Evolutionary conservation across 2,888 invertebrate genomes (phyloP).

Genomic region (Fragum whitleyi): DNA sequence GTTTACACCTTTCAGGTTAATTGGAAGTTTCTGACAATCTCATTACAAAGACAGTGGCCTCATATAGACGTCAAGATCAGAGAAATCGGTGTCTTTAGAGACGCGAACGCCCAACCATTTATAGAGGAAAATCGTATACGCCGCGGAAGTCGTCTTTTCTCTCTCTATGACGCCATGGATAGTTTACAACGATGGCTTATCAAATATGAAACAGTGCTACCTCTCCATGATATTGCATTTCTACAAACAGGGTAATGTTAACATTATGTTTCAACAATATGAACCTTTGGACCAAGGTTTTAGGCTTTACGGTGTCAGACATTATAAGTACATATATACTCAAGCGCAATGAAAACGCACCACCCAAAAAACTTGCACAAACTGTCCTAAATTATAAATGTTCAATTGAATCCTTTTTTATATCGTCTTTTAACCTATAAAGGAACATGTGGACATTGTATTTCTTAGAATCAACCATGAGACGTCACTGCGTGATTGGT

Average conservation of each 20-base stretch:
- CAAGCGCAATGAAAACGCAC: no score
- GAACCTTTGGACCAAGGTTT: no score
- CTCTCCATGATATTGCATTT: slow-evolving; percentile 73
- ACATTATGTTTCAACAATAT: background rate
- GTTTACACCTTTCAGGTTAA: slow-evolving; percentile 68
- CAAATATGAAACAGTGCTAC: slow-evolving; percentile 69
- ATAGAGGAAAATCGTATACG: slow-evolving; percentile 76
- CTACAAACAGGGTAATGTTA: slow-evolving; percentile 74
- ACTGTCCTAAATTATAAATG: no score
- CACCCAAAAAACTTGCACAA: no score
- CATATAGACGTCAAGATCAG: slow-evolving; percentile 74
- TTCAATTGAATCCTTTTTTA: no score
- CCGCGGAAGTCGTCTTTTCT: slow-evolving; percentile 69
- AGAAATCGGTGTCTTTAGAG: slow-evolving; percentile 76
- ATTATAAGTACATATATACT: no score
- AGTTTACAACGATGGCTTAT: slow-evolving; percentile 72
- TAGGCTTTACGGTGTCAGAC: no score
- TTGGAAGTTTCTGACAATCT: slow-evolving; percentile 75
- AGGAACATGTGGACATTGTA: no score
- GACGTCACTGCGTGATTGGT: no score
- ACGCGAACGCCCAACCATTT: slow-evolving; percentile 76
- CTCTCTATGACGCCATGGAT: slow-evolving; percentile 75
- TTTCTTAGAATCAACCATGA: no score
- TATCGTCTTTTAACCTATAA: no score
- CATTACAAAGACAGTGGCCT: slow-evolving; percentile 69